A percentile compares a stretch with the other conserved stretches of the same genome.
phyloP scores from a whole-genome alignment of 2,888 invertebrate species.

The Siphonodentalium dalli region DNA sequence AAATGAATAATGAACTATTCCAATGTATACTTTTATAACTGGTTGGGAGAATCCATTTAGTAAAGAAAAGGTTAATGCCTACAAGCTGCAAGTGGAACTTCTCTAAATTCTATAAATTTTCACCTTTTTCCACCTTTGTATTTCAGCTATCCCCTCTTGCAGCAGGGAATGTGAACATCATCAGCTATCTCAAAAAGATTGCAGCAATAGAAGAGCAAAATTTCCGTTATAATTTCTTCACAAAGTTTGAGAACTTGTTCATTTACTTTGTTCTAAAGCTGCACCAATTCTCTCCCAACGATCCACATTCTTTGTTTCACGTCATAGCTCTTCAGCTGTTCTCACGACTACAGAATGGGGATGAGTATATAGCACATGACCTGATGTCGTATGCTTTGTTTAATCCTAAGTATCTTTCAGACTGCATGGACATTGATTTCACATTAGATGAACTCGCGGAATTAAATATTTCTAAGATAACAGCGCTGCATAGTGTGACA shows the following conservation, averaged over 20 bases:
- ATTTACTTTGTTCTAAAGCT: conserved; percentile 52
- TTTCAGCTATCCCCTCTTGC: conserved; percentile 36
- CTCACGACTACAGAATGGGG: conserved; percentile 56
- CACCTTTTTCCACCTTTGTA: no score
- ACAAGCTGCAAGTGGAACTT: no score
- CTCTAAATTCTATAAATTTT: no score
- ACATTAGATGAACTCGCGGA: conserved; percentile 29
- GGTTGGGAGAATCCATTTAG: no score
- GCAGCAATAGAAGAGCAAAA: conserved; percentile 22
- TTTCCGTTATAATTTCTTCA: conserved; percentile 51
- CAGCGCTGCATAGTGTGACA: conserved; percentile 42
- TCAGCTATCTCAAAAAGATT: conserved; percentile 49
- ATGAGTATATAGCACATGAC: conserved; percentile 56
- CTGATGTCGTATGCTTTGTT: conserved; percentile 60
- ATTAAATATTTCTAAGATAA: conserved; percentile 35
- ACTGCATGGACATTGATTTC: conserved; percentile 26
- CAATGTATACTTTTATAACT: no score
- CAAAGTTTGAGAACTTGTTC: conserved; percentile 56
- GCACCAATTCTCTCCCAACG: conserved; percentile 37
- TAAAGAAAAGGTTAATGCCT: no score
- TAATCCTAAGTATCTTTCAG: conserved; percentile 28
- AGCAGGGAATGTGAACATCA: conserved; percentile 36
- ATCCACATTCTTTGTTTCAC: conserved; percentile 37
- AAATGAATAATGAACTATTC: no score
- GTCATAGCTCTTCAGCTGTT: conserved; percentile 50